These are phyloP conservation scores for Spizaetus ornatus DNA, from an alignment of 2,113 vertebrate species.

Conservation along the genomic window DNA sequence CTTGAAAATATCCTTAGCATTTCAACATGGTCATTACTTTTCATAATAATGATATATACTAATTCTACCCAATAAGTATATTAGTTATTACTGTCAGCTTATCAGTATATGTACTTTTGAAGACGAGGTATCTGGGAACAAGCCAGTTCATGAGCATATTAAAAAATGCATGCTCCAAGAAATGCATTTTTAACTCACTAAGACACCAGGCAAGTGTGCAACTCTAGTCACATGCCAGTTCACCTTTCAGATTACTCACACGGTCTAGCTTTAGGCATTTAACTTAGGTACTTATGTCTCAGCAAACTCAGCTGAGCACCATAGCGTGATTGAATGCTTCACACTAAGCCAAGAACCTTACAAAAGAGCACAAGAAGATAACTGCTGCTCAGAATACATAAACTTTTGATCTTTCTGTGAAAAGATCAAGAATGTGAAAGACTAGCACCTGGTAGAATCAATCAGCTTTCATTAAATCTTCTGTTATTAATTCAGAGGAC, in stretches of 20 bases:
- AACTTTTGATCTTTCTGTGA: background rate
- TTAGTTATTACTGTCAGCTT: background rate
- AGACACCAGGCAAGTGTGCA: background rate
- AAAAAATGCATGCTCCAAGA: background rate
- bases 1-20: background rate
- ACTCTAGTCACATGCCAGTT: background rate
- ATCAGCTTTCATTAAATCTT: background rate
- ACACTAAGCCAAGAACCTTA: background rate
- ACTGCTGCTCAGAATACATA: background rate
- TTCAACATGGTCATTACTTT: background rate
- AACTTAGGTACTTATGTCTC: background rate
- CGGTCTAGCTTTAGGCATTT: background rate
- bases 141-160: background rate
- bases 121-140: background rate
- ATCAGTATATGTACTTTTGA: background rate
- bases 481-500: background rate
- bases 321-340: background rate
- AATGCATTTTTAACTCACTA: background rate
- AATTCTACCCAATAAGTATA: slow-evolving; percentile 28
- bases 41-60: slow-evolving; percentile 6
- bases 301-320: background rate
- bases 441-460: background rate
- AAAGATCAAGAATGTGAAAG: background rate
- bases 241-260: background rate
- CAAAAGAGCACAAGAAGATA: background rate